A percentile compares a stretch with the other conserved stretches of the same genome.
Evolutionary conservation across 1,140 invertebrate species (phyloP).

Genomic region (Zaprionus nigranus): DNA sequence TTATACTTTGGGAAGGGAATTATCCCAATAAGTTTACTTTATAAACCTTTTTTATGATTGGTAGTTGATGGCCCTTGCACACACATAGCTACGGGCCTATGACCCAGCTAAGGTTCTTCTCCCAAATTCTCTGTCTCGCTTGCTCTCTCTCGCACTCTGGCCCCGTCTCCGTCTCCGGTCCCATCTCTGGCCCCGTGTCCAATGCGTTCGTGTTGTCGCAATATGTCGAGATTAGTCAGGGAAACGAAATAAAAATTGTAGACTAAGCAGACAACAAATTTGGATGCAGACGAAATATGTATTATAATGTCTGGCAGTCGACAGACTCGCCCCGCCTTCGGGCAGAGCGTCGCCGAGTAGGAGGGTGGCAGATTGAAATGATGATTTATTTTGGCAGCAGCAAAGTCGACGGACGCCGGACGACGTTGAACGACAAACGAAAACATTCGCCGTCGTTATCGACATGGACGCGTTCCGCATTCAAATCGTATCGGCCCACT

Average conservation of each 20-base stretch:
- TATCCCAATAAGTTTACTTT: no score
- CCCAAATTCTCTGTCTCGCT: background rate
- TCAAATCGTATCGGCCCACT: slow-evolving; percentile 74
- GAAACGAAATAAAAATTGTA: slow-evolving; percentile 49
- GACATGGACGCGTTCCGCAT: slow-evolving; percentile 73
- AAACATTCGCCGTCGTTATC: slow-evolving; percentile 37
- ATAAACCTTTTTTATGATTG: no score
- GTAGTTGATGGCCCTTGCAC: no score
- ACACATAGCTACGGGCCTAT: no score
- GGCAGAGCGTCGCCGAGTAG: slow-evolving; percentile 7
- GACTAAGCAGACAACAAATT: slow-evolving; percentile 13
- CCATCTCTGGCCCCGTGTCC: background rate
- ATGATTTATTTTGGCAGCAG: slow-evolving; percentile 79
- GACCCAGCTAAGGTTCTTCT: slow-evolving; percentile 5
- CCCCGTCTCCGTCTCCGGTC: background rate
- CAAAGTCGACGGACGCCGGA: slow-evolving; percentile 33
- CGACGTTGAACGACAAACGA: slow-evolving; percentile 3
- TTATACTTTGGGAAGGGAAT: no score
- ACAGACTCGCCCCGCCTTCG: slow-evolving; percentile 37
- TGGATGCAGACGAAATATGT: slow-evolving; percentile 51
- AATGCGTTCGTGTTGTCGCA: slow-evolving; percentile 36
- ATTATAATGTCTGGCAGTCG: slow-evolving; percentile 78
- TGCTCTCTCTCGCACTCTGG: background rate
- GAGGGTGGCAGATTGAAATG: slow-evolving; percentile 60
- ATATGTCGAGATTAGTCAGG: slow-evolving; percentile 52